Percentiles rank a stretch among this genome's conserved stretches.
Conservation (phyloP, 2,888 invertebrate genomes). For the Brenthis hecate region DNA sequence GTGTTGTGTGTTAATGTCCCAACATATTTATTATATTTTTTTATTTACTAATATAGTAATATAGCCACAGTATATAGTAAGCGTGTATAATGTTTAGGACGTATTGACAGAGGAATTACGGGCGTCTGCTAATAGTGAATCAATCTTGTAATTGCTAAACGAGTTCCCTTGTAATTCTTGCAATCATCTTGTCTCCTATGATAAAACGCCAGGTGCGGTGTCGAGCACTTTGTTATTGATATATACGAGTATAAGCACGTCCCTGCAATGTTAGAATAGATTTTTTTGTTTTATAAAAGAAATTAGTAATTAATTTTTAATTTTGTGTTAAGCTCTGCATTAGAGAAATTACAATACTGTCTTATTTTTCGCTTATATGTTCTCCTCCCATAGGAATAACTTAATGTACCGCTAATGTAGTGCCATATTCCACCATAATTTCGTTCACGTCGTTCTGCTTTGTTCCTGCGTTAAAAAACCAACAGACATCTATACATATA, state of each 20-base stretch:
- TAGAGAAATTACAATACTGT: too few species aligned
- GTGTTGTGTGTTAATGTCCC: too few species aligned
- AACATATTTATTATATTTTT: too few species aligned
- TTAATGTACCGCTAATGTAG: too few species aligned
- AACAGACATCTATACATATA: too few species aligned
- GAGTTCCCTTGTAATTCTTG: slow-evolving; percentile 43
- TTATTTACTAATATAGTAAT: background rate
- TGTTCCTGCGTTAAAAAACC: too few species aligned
- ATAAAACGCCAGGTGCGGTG: slow-evolving; percentile 49
- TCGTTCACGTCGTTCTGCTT: too few species aligned
- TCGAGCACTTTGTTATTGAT: slow-evolving; percentile 36
- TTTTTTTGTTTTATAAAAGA: slow-evolving; percentile 3
- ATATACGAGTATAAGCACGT: slow-evolving; percentile 15
- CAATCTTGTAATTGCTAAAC: slow-evolving; percentile 52
- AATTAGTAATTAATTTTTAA: background rate
- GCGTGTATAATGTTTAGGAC: slow-evolving; percentile 2
- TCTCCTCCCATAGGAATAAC: too few species aligned
- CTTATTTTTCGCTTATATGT: too few species aligned
- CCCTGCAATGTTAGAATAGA: background rate
- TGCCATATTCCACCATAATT: too few species aligned
- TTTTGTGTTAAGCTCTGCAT: too few species aligned
- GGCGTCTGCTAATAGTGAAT: slow-evolving; percentile 52
- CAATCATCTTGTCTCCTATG: slow-evolving; percentile 54
- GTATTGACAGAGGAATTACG: slow-evolving; percentile 29
- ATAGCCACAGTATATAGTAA: background rate